These are phyloP conservation scores for Leucoraja erinaceus DNA, from an alignment of 2,113 vertebrate genomes.

Conservation along the genomic window DNA sequence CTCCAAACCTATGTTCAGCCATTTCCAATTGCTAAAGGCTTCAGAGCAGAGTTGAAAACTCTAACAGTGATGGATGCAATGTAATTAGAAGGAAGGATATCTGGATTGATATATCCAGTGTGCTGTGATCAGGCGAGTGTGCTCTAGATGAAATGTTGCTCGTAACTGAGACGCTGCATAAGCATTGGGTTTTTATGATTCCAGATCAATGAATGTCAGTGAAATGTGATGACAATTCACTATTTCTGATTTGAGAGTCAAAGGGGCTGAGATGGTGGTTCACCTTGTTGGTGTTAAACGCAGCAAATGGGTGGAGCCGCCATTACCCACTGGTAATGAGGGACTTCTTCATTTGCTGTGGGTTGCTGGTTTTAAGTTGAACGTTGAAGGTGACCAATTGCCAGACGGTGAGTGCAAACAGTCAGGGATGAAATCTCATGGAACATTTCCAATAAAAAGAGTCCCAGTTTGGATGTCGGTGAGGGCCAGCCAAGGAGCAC, in stretches of 20 bases:
- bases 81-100: neutral
- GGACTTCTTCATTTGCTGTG: neutral
- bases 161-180: no score
- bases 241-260: no score
- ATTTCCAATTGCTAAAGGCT: neutral
- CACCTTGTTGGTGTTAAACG: no score
- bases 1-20: no score
- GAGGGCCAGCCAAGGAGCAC: neutral
- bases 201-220: no score
- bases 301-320: no score
- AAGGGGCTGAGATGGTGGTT: no score
- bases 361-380: neutral
- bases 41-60: neutral
- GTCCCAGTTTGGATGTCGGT: neutral
- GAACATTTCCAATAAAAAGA: neutral
- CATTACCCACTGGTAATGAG: neutral
- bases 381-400: neutral
- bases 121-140: no score
- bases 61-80: neutral
- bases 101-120: no score
- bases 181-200: no score
- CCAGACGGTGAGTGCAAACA: neutral
- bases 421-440: neutral
- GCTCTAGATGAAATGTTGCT: no score
- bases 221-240: no score